Evolutionary conservation across 2,113 vertebrate species (phyloP), one percentile per base, ranked within the genome.

Genomic region (Empidonax alnorum): DNA sequence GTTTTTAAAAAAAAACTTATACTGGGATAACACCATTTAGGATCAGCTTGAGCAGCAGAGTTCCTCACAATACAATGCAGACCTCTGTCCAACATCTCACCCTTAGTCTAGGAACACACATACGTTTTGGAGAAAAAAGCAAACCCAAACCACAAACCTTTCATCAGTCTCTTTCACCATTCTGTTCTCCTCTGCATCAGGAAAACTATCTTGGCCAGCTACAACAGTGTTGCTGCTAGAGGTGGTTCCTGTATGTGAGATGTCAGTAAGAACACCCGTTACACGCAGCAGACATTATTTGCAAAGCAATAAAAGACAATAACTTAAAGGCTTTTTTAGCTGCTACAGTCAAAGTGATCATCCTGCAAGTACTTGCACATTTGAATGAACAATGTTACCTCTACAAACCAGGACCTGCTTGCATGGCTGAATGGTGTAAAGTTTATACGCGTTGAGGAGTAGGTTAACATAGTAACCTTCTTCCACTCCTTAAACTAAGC

Each of bases 141-240:
- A 50, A 50, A 27, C 21, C 2, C 46, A 94, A 80, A 35, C 33
- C 83, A 97, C 98, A 87, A 44, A 99, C 99, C 99, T 99, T 73
- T 99, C 99, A 83, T 99, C 99, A 23, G 96, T 98, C 82, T 99
- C 99, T 97, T 99, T 98, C 83, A 97, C 84, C 41, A 98, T 89
- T 97, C 99, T 99, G 97, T 84, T 98, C 58, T 99, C 99, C 49
- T 99, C 99, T 6, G 95, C 97, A 7, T 99, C 99, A 50, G 98
- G 98, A 95, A 99, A 98, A 90, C 97, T 99, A 25, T 99, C 99
- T 87, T 99, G 99, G 44, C 99, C 99, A 1, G 99, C 98, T 31
- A 99, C 99, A 55, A 99, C 98, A 0, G 99, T 99, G 81, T 99
- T 99, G 85, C 99, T 99, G 97, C 99, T 99, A 39, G 99, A 99